Conservation (phyloP, 2,113 vertebrate genomes). For the Tragelaphus strepsiceros region DNA sequence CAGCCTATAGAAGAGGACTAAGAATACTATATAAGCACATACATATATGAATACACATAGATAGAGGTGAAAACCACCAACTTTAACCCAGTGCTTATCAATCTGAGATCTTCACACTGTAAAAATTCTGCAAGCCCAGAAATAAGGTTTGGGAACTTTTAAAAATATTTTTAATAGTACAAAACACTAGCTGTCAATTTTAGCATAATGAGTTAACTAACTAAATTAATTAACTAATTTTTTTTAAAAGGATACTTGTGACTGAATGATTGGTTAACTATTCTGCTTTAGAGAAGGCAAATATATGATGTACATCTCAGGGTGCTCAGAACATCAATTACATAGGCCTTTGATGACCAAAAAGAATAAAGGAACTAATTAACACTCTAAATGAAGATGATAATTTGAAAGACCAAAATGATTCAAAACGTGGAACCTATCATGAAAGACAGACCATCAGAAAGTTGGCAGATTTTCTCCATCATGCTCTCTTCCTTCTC, state of each 20-base stretch:
- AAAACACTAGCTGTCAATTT: neutral
- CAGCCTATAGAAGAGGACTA: neutral
- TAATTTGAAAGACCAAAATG: slow-evolving; percentile 27
- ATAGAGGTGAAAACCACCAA: neutral
- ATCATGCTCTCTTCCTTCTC: neutral
- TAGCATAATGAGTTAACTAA: neutral
- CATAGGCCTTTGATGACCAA: slow-evolving; percentile 12
- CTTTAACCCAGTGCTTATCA: neutral
- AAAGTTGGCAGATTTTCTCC: neutral
- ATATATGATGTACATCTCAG: neutral
- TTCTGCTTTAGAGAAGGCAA: slow-evolving; percentile 16
- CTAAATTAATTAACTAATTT: neutral
- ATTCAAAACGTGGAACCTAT: neutral
- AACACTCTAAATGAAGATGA: slow-evolving; percentile 31
- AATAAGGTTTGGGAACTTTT: neutral
- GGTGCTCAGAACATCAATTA: neutral
- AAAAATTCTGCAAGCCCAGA: neutral
- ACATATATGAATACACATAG: neutral
- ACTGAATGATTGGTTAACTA: neutral
- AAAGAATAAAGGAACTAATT: slow-evolving; percentile 43
- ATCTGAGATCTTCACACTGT: neutral
- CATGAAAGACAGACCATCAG: neutral
- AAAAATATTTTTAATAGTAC: neutral
- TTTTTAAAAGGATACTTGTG: neutral
- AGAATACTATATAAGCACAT: neutral